Percentiles rank a stretch among this genome's conserved stretches.
These are phyloP conservation scores for Physocephala rufipes DNA, from an alignment of 2,888 invertebrate genomes.

Conservation along the genomic window DNA sequence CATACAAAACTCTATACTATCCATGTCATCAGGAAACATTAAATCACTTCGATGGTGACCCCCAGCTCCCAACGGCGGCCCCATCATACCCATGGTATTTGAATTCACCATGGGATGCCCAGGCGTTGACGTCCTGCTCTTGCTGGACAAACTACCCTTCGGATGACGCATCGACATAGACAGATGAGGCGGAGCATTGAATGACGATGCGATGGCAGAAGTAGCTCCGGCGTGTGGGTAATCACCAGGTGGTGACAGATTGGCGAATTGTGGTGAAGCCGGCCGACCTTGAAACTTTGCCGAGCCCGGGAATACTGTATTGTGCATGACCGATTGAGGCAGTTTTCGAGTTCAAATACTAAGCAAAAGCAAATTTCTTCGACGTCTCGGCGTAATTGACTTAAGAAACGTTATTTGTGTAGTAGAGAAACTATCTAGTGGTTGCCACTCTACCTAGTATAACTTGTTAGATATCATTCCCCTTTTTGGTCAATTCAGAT, in stretches of 20 bases:
- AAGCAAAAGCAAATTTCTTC: not conserved
- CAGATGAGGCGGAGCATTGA: conserved; percentile 41
- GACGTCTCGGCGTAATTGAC: not conserved
- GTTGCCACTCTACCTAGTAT: too few species aligned
- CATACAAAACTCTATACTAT: conserved; percentile 64
- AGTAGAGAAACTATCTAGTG: too few species aligned
- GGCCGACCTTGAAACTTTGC: conserved; percentile 63
- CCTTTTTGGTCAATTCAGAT: not conserved
- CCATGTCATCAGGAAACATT: conserved; percentile 63
- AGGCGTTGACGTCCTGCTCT: conserved; percentile 42
- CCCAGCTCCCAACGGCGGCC: conserved; percentile 52
- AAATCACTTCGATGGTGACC: conserved; percentile 60
- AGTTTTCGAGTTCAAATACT: not conserved
- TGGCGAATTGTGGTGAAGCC: conserved; percentile 70
- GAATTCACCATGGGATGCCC: conserved; percentile 50
- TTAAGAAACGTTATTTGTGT: too few species aligned
- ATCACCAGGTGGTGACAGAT: conserved; percentile 80
- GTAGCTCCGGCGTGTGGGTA: conserved; percentile 69
- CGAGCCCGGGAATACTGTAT: conserved; percentile 59
- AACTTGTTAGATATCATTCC: conserved; percentile 9
- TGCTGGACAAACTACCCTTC: conserved; percentile 42
- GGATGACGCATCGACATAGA: conserved; percentile 56
- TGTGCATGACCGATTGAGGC: conserved; percentile 45
- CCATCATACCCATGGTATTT: conserved; percentile 49
- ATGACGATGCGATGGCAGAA: conserved; percentile 39